phyloP scores from a whole-genome alignment of 2,888 invertebrate species.

The Synergus japonicus region DNA sequence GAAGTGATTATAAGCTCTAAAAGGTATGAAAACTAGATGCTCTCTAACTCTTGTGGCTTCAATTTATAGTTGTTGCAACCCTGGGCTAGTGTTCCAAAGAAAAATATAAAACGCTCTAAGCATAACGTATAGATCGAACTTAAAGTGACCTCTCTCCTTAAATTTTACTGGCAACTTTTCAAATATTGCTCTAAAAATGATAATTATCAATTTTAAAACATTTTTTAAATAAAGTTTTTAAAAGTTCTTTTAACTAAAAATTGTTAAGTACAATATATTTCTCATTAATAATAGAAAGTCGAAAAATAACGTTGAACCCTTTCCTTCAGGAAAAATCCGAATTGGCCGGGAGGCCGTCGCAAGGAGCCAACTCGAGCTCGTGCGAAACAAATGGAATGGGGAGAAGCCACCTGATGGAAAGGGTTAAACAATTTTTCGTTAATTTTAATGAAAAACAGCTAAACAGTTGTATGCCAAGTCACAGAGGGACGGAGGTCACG shows the following conservation, averaged over 20 bases:
- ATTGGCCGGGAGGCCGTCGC: not conserved
- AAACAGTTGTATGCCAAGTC: not conserved
- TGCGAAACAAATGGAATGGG: not conserved
- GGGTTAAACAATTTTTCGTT: not conserved
- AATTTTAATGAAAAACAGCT: not conserved
- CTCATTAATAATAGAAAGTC: not conserved
- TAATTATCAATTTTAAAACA: not conserved
- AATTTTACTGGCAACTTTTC: not conserved
- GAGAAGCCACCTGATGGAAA: not conserved
- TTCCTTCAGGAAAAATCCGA: slow-evolving; percentile 9
- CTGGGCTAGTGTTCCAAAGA: not conserved
- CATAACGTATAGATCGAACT: not conserved
- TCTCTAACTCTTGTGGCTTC: not conserved
- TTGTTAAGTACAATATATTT: not conserved
- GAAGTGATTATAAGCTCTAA: not conserved
- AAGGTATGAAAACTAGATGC: not conserved
- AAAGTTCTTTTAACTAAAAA: not conserved
- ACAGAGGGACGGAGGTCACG: not conserved
- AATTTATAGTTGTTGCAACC: not conserved
- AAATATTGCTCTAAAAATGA: not conserved
- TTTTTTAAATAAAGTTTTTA: not conserved
- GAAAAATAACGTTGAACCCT: slow-evolving; percentile 1
- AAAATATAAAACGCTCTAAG: not conserved
- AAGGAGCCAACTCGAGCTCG: not conserved
- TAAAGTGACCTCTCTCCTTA: not conserved